Conservation (phyloP, 2,113 vertebrate genomes). For the Phaethon lepturus region DNA sequence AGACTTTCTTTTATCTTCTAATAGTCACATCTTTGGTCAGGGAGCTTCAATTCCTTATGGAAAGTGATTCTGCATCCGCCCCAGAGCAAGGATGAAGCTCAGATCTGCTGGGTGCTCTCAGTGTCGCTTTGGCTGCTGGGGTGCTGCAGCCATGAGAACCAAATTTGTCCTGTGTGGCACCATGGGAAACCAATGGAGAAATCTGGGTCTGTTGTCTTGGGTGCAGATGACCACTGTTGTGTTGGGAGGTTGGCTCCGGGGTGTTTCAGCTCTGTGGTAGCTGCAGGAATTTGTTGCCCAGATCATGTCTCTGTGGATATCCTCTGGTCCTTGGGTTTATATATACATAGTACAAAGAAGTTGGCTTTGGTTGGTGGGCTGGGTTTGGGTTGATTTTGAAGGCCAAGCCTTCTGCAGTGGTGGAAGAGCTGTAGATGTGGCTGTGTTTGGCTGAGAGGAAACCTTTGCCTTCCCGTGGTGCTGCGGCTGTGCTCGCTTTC, state of each 20-base stretch:
- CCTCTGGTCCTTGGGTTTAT: neutral
- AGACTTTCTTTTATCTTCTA: neutral
- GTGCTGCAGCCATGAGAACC: neutral
- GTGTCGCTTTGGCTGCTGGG: neutral
- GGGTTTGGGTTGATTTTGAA: neutral
- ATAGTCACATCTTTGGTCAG: neutral
- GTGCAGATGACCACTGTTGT: neutral
- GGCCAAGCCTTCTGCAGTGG: neutral
- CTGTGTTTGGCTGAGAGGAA: neutral
- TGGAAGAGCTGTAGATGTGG: neutral
- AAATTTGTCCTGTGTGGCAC: neutral
- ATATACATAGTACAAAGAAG: neutral
- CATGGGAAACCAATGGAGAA: neutral
- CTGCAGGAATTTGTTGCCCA: neutral
- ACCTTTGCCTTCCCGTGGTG: neutral
- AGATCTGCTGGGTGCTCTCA: neutral
- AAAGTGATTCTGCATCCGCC: neutral
- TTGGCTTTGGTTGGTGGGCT: rapidly evolving
- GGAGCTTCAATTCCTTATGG: neutral
- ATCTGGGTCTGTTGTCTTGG: neutral
- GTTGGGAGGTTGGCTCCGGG: neutral
- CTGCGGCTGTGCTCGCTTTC: rapidly evolving
- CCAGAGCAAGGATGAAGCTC: neutral
- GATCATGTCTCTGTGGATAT: neutral
- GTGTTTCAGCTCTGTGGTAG: neutral